Base-by-base conservation (phyloP, 2,113 vertebrate genomes). In the Steatornis caripensis region DNA sequence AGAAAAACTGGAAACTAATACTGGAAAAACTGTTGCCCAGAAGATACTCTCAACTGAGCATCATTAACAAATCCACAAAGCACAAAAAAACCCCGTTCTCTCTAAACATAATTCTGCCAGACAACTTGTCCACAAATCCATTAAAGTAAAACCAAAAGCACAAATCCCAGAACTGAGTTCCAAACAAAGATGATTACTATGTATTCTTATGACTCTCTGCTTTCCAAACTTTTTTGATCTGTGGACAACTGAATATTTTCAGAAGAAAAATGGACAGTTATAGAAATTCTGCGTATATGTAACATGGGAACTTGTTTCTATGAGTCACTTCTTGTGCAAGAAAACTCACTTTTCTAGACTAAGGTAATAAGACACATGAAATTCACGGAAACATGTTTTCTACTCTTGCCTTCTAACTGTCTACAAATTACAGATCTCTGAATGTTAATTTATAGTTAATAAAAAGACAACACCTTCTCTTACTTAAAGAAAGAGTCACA, bases 121-220 rank as follows among this genome's bases (percentile, higher is more conserved):
- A 69, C 29, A 64, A 45, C 13, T 57, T 49, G 12, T 8, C 32
- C 34, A 69, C 11, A 82, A 62, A 82, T 51, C 41, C 46, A 41
- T n/a, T 60, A 36, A 71, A 84, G 4, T 21, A 53, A 95, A 94
- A 51, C 3, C 6, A 74, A 81, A 87, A 75, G 3, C 32, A 61
- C 34, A 70, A 54, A 70, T 53, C 3, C 0, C 15, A 87, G 13
- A 68, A 69, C 0, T 0, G 2, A 64, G 8, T 66, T 84, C 54
- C 41, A 89, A 90, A 78, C 3, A 6, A 74, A 70, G 9, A 10
- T 58, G 29, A 14, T 65, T 39, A 69, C 9, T 24, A 15, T 7
- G 10, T 26, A 49, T 51, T 78, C 15, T 41, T 49, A 89, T 19
- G 9, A 68, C 74, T 36, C 16, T 87, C 53, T 61, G 19, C 8